Percentiles rank a stretch among this genome's conserved stretches.
Evolutionary conservation across 2,888 invertebrate species (phyloP).

Genomic region (Falcaria lacertinaria): DNA sequence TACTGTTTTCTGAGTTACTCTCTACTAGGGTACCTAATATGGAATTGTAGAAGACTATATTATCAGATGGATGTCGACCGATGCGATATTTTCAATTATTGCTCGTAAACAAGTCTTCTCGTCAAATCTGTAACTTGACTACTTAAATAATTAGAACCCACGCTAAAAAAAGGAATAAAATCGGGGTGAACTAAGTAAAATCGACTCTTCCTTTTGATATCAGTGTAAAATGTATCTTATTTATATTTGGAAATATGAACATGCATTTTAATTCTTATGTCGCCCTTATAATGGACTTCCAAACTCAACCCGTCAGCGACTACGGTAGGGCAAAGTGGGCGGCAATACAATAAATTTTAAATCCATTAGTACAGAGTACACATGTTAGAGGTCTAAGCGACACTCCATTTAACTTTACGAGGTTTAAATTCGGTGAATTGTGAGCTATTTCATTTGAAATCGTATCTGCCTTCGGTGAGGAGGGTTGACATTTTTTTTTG

Average conservation of each 20-base stretch:
- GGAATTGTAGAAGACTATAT: too few relatives aligned
- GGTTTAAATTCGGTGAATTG: conserved; percentile 74
- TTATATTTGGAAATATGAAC: too few relatives aligned
- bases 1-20: neutral
- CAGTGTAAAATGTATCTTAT: too few relatives aligned
- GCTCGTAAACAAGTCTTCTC: too few relatives aligned
- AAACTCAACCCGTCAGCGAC: conserved; percentile 2
- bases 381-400: conserved; percentile 62
- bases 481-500: conserved; percentile 3
- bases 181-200: too few relatives aligned
- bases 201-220: too few relatives aligned
- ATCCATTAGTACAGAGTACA: conserved; percentile 75
- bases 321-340: conserved; percentile 50
- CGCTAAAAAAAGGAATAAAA: too few relatives aligned
- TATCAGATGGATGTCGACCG: too few relatives aligned
- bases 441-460: conserved; percentile 53
- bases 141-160: too few relatives aligned
- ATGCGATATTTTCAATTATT: too few relatives aligned
- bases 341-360: conserved; percentile 74
- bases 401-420: conserved; percentile 78
- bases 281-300: conserved; percentile 7
- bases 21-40: neutral
- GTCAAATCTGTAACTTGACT: too few relatives aligned
- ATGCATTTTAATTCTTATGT: conserved; percentile 7
- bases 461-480: conserved; percentile 21